These are phyloP conservation scores for Staurois parvus DNA, from an alignment of 2,797 vertebrate species.

Conservation along the genomic window DNA sequence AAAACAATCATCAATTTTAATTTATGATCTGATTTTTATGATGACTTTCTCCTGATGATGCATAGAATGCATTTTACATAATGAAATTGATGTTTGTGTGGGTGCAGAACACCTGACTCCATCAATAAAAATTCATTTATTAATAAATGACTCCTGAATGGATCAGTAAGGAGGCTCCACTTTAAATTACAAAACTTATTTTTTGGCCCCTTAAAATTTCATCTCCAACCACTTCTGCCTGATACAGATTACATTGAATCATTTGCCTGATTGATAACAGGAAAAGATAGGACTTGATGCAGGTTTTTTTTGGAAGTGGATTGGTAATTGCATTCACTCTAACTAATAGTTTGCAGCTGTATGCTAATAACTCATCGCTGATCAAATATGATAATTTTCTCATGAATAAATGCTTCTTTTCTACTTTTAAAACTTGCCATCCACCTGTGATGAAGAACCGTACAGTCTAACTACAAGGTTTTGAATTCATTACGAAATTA, in stretches of 20 bases:
- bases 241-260: constrained; percentile 19
- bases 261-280: constrained; percentile 21
- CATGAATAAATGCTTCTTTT: constrained; percentile 49
- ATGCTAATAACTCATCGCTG: constrained; percentile 59
- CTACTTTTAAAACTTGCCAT: constrained; percentile 33
- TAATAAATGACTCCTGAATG: constrained; percentile 23
- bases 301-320: constrained; percentile 35
- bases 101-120: constrained; percentile 40
- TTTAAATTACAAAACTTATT: background rate
- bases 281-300: constrained; percentile 6
- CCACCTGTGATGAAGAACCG: constrained; percentile 46
- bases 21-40: constrained; percentile 4
- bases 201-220: background rate
- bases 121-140: constrained; percentile 37
- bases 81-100: constrained; percentile 33
- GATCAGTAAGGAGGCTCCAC: background rate
- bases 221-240: constrained; percentile 9
- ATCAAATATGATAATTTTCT: constrained; percentile 54
- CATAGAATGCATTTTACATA: constrained; percentile 35
- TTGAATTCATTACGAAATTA: constrained; percentile 13
- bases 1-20: constrained; percentile 16
- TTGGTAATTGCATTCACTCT: constrained; percentile 53
- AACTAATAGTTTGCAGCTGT: constrained; percentile 59
- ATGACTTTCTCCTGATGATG: constrained; percentile 11
- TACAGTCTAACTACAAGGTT: background rate